A percentile compares a stretch with the other conserved stretches of the same genome.
Conservation (phyloP, 2,888 invertebrate genomes). For the Chironomus tentans region DNA sequence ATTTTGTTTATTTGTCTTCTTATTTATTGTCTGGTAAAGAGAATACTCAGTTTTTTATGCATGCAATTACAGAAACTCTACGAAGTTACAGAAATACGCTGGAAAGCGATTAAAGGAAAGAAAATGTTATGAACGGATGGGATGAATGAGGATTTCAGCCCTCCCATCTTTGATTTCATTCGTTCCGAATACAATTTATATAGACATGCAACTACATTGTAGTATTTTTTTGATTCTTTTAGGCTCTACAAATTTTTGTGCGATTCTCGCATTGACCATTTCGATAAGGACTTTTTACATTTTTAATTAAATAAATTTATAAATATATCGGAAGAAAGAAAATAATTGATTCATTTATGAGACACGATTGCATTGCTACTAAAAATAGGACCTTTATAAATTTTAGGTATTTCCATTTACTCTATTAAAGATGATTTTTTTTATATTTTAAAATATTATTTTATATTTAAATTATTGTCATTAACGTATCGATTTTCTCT, state of each 20-base stretch:
- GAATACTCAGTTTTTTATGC: neutral
- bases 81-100: too few species aligned
- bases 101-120: too few species aligned
- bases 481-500: too few species aligned
- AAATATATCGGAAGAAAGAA: neutral
- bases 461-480: neutral
- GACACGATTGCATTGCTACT: neutral
- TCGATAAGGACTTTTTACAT: neutral
- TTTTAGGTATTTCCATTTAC: too few species aligned
- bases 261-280: neutral
- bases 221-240: neutral
- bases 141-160: too few species aligned
- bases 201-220: neutral
- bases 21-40: neutral
- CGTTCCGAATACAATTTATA: too few species aligned
- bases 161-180: too few species aligned
- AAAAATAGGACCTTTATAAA: neutral
- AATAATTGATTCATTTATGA: neutral
- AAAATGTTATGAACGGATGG: too few species aligned
- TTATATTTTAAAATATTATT: neutral
- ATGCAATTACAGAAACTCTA: too few species aligned
- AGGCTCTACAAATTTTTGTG: neutral
- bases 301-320: neutral
- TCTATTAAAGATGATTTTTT: too few species aligned
- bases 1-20: neutral